These are phyloP conservation scores for Haliaeetus leucogaster DNA, from an alignment of 2,113 vertebrate species.

Conservation along the genomic window DNA sequence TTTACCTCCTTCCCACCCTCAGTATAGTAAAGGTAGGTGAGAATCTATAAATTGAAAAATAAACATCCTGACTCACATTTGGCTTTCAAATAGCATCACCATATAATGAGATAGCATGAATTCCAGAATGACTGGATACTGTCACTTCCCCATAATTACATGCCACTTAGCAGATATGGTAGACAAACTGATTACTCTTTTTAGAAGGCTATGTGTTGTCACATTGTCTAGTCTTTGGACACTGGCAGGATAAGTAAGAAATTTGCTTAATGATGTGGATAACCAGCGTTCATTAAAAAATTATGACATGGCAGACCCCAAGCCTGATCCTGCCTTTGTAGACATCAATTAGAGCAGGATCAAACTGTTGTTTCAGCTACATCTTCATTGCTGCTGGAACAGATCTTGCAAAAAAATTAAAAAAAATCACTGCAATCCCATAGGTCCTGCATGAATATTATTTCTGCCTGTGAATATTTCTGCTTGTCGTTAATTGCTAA, in stretches of 20 bases:
- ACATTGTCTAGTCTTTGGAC: not conserved
- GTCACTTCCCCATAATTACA: not conserved
- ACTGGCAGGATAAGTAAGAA: not conserved
- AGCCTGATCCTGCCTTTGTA: not conserved
- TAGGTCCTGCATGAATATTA: not conserved
- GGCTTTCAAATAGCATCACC: not conserved
- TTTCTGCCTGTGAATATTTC: not conserved
- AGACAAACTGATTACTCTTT: not conserved
- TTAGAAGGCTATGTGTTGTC: not conserved
- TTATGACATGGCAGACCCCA: not conserved
- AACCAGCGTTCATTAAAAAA: not conserved
- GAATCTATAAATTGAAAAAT: not conserved
- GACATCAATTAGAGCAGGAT: not conserved
- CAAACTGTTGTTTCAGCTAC: not conserved
- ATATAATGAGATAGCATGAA: not conserved
- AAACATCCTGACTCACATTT: not conserved
- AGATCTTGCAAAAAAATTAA: not conserved
- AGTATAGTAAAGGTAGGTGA: not conserved
- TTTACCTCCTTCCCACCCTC: not conserved
- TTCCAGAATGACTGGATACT: not conserved
- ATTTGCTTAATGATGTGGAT: not conserved
- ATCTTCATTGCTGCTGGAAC: not conserved
- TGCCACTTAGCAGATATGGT: not conserved
- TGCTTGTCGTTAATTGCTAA: not conserved
- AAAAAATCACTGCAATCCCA: not conserved